Base-by-base conservation (phyloP, 1,140 invertebrate genomes). In the Drosophila sp. region DNA sequence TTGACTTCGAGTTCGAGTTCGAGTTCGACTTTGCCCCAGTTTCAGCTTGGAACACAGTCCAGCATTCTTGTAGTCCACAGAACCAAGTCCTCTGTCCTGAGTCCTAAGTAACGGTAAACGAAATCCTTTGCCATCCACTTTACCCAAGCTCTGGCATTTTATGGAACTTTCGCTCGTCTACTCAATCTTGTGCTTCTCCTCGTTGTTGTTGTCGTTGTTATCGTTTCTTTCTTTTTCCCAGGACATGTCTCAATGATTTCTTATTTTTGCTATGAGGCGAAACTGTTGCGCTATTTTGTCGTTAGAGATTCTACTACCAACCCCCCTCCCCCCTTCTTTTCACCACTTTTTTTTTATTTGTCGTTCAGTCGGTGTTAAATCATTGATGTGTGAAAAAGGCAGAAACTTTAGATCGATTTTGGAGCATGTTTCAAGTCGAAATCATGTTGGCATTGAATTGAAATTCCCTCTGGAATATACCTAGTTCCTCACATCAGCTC, bases 181-280 rank as follows among this genome's bases (percentile, higher is more conserved):
- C 50, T 53, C 27, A 32, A 40, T 56, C 34, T 29, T 56, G 53
- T 40, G 21, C 18, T 27, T 34, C n/a, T n/a, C n/a, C n/a, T n/a
- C n/a, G 50, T 63, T 48, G 27, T 69, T 80, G 53, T 51, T 73
- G 53, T 51, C 64, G n/a, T n/a, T n/a, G n/a, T n/a, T n/a, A n/a
- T 48, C 63, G 40, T 36, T 59, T 50, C 61, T 46, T 40, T 66
- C 51, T 21, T 74, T 74, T 83, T 84, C 67, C 56, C 51, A 66
- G 78, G 83, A 87, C 83, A 89, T 89, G 79, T 89, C 89, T 74
- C 83, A 89, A 89, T 89, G 83, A 89, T 83, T 89, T 89, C 83
- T 82, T 80, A 89, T 83, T 89, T 89, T 89, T 78, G 83, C 83
- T 56, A 66, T 65, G 62, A 71, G 75, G 73, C 65, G 54, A 87